Percentiles rank a stretch among this genome's conserved stretches.
Conservation (phyloP, 2,888 invertebrate genomes). For the Silvanus unidentatus region DNA sequence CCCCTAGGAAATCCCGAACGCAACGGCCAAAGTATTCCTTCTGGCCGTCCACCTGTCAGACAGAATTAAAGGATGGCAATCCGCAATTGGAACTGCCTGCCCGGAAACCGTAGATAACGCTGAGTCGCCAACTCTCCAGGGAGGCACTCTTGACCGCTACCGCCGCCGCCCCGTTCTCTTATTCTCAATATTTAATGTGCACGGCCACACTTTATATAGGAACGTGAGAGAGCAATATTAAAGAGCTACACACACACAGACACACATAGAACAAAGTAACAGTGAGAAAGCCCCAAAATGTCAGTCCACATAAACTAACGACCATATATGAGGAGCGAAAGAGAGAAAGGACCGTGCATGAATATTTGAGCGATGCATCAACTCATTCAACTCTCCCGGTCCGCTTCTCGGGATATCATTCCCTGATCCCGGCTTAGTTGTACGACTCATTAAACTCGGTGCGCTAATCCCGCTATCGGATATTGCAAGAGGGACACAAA, state of each 20-base stretch:
- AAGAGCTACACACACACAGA: neutral
- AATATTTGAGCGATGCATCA: constrained; percentile 45
- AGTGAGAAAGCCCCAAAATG: neutral
- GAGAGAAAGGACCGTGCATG: constrained; percentile 32
- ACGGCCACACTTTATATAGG: constrained; percentile 27
- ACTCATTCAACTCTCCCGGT: constrained; percentile 21
- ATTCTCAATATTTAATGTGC: constrained; percentile 43
- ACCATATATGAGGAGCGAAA: neutral
- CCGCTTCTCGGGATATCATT: constrained; percentile 37
- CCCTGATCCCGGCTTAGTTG: constrained; percentile 49
- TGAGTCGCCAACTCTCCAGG: constrained; percentile 34
- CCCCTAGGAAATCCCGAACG: constrained; percentile 42
- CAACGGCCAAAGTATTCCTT: constrained; percentile 26
- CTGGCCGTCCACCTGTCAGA: constrained; percentile 50
- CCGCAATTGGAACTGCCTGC: constrained; percentile 38
- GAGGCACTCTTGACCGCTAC: constrained; percentile 37
- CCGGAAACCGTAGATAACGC: constrained; percentile 43
- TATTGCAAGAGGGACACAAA: constrained; percentile 35
- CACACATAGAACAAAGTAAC: neutral
- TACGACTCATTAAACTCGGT: constrained; percentile 50
- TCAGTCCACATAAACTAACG: neutral
- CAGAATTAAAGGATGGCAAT: constrained; percentile 54
- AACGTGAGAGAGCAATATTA: constrained; percentile 7
- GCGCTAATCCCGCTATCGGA: constrained; percentile 48
- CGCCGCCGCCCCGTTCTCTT: constrained; percentile 9